Percentiles rank a stretch among this genome's conserved stretches.
These are phyloP conservation scores for Antheraea assamensis DNA, from an alignment of 2,888 invertebrate species.

Conservation along the genomic window DNA sequence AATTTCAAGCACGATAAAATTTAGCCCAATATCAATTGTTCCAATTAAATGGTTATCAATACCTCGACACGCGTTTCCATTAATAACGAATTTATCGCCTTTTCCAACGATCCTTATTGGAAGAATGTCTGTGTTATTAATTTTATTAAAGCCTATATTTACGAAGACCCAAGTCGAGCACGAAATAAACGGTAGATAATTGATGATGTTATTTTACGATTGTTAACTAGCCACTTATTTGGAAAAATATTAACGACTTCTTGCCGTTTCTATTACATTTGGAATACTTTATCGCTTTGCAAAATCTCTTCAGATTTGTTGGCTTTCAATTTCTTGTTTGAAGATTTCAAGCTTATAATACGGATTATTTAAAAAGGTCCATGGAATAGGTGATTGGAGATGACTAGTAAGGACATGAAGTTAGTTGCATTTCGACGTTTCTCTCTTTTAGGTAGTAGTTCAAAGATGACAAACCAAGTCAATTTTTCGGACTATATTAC, in stretches of 20 bases:
- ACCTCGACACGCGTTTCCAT: neutral
- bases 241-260: neutral
- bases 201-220: neutral
- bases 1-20: neutral
- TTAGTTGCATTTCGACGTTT: neutral
- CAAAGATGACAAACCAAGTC: no score
- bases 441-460: neutral
- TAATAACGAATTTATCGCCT: slow-evolving; percentile 6
- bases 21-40: neutral
- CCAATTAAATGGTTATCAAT: slow-evolving; percentile 4
- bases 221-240: neutral
- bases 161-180: neutral
- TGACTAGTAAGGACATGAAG: no score
- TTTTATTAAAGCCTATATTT: neutral
- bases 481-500: no score
- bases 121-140: slow-evolving; percentile 3
- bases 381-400: no score
- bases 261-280: neutral
- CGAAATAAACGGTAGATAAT: neutral
- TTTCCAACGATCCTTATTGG: neutral
- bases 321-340: neutral
- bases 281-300: neutral
- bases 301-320: neutral
- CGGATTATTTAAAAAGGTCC: no score
- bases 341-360: neutral